These are phyloP conservation scores for Pantherophis guttatus DNA, from an alignment of 2,113 vertebrate genomes.

Conservation along the genomic window DNA sequence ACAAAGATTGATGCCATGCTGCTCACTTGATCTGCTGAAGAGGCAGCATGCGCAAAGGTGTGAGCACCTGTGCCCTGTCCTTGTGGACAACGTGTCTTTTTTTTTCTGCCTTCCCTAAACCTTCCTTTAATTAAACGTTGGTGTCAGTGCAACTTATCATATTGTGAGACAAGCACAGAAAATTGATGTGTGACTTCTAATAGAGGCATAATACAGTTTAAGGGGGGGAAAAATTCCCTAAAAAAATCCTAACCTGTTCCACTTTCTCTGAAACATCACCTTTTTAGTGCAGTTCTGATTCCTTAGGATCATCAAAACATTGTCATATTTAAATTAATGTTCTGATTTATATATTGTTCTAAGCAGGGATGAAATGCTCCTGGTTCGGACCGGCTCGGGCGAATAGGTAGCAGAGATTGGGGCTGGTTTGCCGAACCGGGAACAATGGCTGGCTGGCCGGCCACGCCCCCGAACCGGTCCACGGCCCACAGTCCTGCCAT, in stretches of 20 bases:
- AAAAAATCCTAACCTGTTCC: not conserved
- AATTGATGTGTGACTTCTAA: not conserved
- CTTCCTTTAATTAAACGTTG: not conserved
- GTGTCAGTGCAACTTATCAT: not conserved
- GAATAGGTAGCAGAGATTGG: too few relatives aligned
- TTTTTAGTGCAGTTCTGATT: not conserved
- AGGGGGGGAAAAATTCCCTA: not conserved
- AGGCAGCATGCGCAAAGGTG: not conserved
- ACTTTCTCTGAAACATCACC: not conserved
- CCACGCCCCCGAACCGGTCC: too few relatives aligned
- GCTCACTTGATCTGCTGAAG: not conserved
- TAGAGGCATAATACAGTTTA: not conserved
- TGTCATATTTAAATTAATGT: not conserved
- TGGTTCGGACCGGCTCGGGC: too few relatives aligned
- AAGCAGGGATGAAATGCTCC: not conserved
- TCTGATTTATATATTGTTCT: not conserved
- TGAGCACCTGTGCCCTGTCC: not conserved
- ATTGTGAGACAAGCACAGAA: not conserved
- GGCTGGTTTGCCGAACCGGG: too few relatives aligned
- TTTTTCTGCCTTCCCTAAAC: not conserved
- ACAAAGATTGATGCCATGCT: not conserved
- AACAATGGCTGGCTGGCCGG: too few relatives aligned
- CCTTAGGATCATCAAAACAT: not conserved
- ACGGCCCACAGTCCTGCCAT: too few relatives aligned
- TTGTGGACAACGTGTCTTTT: not conserved